Percentiles rank a stretch among this genome's conserved stretches.
These are phyloP conservation scores for Tetraneura akinire DNA, from an alignment of 1,140 invertebrate genomes.

Conservation along the genomic window DNA sequence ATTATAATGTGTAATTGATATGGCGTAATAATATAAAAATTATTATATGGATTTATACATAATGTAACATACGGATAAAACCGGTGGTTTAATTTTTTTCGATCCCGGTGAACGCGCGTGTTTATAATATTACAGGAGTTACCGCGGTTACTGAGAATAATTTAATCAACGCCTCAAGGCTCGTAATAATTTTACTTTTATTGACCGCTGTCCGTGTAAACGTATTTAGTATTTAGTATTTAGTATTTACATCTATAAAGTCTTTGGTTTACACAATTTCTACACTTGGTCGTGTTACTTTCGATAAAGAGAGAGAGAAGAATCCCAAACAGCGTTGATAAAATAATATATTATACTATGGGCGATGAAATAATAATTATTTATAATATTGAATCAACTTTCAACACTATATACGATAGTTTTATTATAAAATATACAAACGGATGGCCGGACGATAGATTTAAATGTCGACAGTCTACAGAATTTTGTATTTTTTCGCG, in stretches of 20 bases:
- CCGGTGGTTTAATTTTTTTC: slow-evolving; percentile 11
- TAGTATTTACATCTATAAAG: background rate
- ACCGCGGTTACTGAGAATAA: background rate
- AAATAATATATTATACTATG: too few species aligned
- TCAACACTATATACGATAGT: too few species aligned
- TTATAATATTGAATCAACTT: too few species aligned
- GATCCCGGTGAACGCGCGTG: background rate
- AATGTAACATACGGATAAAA: too few species aligned
- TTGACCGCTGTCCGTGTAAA: background rate
- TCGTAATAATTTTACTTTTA: slow-evolving; percentile 19
- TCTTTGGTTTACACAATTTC: background rate
- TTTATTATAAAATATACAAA: too few species aligned
- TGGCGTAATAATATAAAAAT: background rate
- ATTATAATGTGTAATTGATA: background rate
- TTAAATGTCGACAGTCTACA: too few species aligned
- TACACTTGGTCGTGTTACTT: background rate
- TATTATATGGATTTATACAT: background rate
- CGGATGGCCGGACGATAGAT: too few species aligned
- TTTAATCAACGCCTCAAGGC: slow-evolving; percentile 21
- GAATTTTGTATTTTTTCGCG: too few species aligned
- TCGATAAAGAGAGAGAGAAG: background rate
- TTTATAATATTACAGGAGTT: background rate
- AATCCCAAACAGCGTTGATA: too few species aligned
- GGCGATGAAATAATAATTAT: too few species aligned
- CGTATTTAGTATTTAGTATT: background rate